Evolutionary conservation across 2,797 vertebrate genomes (phyloP).

Genomic region (Oreonectes daqikongensis): DNA sequence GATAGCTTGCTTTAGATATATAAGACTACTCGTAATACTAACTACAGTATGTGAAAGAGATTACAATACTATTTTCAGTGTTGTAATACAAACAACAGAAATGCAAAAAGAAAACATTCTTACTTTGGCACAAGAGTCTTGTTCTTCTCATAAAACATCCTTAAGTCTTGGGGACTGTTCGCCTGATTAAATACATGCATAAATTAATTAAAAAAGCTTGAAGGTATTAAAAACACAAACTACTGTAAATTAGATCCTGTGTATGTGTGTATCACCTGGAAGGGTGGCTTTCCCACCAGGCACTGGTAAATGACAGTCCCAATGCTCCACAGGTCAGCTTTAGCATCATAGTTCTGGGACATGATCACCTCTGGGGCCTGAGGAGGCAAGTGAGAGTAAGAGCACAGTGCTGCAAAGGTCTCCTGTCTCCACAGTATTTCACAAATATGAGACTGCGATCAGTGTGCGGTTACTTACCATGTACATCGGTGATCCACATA

Average conservation of each 20-base stretch:
- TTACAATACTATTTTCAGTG: background rate
- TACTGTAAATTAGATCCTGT: no score
- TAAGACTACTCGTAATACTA: no score
- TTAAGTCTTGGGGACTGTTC: constrained; percentile 94
- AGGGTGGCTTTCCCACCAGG: constrained; percentile 96
- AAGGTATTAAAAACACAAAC: background rate
- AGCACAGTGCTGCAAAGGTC: constrained; percentile 9
- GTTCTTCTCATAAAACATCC: constrained; percentile 98
- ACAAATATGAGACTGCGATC: constrained; percentile 12
- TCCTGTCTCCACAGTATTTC: background rate
- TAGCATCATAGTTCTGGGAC: constrained; percentile 97
- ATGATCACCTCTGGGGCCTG: constrained; percentile 98
- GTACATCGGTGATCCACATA: constrained; percentile 98
- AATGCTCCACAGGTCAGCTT: constrained; percentile 96
- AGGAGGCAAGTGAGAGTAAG: constrained; percentile 16
- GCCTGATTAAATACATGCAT: constrained; percentile 73
- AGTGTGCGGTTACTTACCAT: constrained; percentile 82
- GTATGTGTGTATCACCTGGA: constrained; percentile 80
- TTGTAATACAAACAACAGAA: background rate
- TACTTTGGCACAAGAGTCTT: constrained; percentile 92
- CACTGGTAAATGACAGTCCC: constrained; percentile 97
- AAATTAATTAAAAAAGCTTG: constrained; percentile 3
- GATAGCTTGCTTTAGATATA: background rate
- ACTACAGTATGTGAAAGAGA: no score
- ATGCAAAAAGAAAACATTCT: constrained; percentile 47